Percentiles rank a stretch among this genome's conserved stretches.
Conservation (phyloP, 2,797 vertebrate genomes). For the Gallinago solitaria region DNA sequence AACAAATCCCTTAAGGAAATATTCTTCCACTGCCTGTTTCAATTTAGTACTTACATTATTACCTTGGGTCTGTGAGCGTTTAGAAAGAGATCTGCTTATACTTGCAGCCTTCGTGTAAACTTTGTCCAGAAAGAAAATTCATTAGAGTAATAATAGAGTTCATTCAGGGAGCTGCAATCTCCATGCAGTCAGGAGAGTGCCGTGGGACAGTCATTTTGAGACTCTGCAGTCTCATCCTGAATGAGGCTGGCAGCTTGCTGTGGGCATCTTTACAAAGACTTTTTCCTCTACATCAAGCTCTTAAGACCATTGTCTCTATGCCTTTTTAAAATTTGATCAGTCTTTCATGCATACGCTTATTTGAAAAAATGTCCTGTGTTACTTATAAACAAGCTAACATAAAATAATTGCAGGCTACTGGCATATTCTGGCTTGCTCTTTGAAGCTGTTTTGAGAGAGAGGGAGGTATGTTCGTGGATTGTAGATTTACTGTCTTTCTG, state of each 20-base stretch:
- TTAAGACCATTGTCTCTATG: not conserved
- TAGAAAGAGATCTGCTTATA: accelerated
- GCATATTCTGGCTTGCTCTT: not conserved
- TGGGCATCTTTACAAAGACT: not conserved
- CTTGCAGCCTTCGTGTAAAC: not conserved
- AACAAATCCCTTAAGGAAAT: not conserved
- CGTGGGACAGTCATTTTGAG: not conserved
- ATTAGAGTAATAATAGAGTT: not conserved
- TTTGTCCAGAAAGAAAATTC: not conserved
- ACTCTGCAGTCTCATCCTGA: not conserved
- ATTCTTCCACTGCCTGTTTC: not conserved
- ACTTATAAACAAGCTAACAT: not conserved
- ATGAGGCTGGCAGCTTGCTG: not conserved
- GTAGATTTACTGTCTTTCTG: not conserved
- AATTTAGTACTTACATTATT: not conserved
- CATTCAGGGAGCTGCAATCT: not conserved
- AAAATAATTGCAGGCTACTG: not conserved
- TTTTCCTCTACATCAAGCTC: not conserved
- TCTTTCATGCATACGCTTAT: not conserved
- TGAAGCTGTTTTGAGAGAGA: not conserved
- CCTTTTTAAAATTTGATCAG: not conserved
- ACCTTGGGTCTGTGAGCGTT: not conserved
- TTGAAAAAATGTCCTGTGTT: not conserved
- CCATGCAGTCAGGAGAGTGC: not conserved
- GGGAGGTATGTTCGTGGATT: not conserved